Base-by-base conservation (phyloP, 1,140 invertebrate genomes). In the Cyphomyrmex costatus region DNA sequence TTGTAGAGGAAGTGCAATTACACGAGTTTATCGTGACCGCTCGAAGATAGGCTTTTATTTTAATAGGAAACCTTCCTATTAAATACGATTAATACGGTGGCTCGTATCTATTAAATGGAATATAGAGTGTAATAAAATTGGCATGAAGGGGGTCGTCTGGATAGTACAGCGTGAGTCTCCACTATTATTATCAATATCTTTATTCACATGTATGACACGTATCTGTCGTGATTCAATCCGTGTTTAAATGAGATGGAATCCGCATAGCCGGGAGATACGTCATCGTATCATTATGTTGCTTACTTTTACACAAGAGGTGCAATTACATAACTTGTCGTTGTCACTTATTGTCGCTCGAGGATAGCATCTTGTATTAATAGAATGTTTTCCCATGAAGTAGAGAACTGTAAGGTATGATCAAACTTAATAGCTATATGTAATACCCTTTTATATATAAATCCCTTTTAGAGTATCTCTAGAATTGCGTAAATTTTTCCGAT, bases 1-100 rank as follows among this genome's bases (percentile, higher is more conserved):
- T 73, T 73, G 36, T 8, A n/a, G 36, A 73, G 66, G 53, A 61
- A 83, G 68, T n/a, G 79, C 68, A 61, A 74, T 74, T 83, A 74
- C 68, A 33, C 53, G 36, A 60, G 51, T 73, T 83, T 83, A 83
- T 60, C 68, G 68, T 49, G 27, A 24, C 53, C 58, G 42, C 24
- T 19, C 33, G 14, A 49, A 49, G 79, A 71, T 30, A 56, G 14
- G n/a, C 36, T 27, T 42, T 56, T 42, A 56, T 60, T 46, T 73
- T 74, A 74, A 74, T 73, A 36, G 56, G 53, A 73, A 73, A 8
- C 74, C 30, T 27, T 19, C 53, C 10, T 53, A 60, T 61, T 33
- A 83, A 46, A 42, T 30, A 58, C 19, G 27, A 82, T 73, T 73
- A 73, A 82, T n/a, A n/a, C 27, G 14, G 21, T 53, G 66, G n/a